Evolutionary conservation across 2,797 vertebrate genomes (phyloP), one percentile per base, ranked within the genome.

Genomic region (Eptatretus atami): DNA sequence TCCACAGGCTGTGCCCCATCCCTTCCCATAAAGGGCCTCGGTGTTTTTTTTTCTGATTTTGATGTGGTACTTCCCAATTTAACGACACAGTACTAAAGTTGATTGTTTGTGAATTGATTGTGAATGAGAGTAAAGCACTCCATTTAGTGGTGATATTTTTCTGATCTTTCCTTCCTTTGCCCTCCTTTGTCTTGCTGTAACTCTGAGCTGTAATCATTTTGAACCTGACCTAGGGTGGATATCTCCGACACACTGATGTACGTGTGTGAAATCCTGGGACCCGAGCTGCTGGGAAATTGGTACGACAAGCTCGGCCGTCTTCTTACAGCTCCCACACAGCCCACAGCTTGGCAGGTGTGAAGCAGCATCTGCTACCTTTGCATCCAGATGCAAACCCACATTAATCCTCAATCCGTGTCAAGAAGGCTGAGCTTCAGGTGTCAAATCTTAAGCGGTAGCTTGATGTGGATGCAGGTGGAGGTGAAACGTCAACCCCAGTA

Each of bases 201-300:
- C 15, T 52, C 15, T 44, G 31, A 44, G 31, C 31, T 44, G 31
- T 8, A 44, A 44, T 44, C 31, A 44, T 44, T 44, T 71, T 63
- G 70, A 65, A 66, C 69, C 69, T 63, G 71, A 68, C 71, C 69
- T 73, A 96, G 90, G 76, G 90, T 96, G 75, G 90, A 96, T 71
- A 93, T 96, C 69, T 96, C 90, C 2, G 90, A 96, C 74, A 96
- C 90, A 0, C 79, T 96, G 71, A 96, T 96, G 90, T 95, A 95
- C 0, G 90, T 95, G 65, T 96, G 94, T 1, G 88, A 96, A 75
- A 94, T 95, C 85, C 77, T 96, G 72, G 90, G 90, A 8, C 82
- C 86, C 1, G 90, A 95, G 77, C 79, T 96, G 70, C 81, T 96
- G 67, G 90, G 88, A 76, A 96, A 84, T 75, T 80, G 95, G 68